Conservation (phyloP, 2,888 invertebrate genomes). For the Dysmachus trigonus region DNA sequence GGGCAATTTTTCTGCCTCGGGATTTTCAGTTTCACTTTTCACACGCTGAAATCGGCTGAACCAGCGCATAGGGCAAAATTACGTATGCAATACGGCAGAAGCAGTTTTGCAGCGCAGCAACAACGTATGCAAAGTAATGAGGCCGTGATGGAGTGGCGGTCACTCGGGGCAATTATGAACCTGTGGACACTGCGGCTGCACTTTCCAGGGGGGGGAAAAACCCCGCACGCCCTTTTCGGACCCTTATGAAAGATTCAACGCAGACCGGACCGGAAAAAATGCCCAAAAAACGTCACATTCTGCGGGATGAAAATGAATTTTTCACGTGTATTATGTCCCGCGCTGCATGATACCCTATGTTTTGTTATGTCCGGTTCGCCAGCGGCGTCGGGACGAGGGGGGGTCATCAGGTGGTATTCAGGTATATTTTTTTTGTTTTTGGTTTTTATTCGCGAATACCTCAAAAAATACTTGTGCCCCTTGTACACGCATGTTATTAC, state of each 20-base stretch:
- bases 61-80: neutral
- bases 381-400: too few relatives aligned
- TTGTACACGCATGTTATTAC: slow-evolving; percentile 43
- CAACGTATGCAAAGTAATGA: slow-evolving; percentile 17
- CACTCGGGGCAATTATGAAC: neutral
- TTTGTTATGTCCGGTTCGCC: neutral
- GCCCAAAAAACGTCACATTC: neutral
- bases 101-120: neutral
- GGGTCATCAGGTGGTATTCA: neutral
- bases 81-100: slow-evolving; percentile 6
- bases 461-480: neutral
- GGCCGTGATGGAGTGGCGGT: neutral
- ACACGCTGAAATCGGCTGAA: neutral
- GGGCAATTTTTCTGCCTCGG: neutral
- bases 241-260: neutral
- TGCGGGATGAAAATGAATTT: neutral
- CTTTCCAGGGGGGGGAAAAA: neutral
- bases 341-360: neutral
- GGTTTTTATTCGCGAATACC: neutral
- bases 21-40: slow-evolving; percentile 37
- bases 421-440: neutral
- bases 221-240: neutral
- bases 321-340: neutral
- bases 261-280: neutral
- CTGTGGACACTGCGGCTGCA: neutral